A percentile compares a stretch with the other conserved stretches of the same genome.
phyloP scores from a whole-genome alignment of 2,888 invertebrate species.

The Pharmacophagus antenor region DNA sequence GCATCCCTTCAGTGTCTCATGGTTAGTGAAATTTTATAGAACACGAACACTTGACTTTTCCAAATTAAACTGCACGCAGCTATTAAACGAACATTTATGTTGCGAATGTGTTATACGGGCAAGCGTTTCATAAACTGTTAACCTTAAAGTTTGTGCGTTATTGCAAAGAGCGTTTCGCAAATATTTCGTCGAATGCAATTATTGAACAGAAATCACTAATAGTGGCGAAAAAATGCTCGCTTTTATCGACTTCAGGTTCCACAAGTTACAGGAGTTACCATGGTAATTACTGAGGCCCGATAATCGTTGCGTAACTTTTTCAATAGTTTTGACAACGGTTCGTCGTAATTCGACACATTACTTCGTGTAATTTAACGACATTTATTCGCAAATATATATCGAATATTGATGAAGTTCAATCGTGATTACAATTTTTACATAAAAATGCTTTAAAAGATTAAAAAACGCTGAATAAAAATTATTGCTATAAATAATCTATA shows the following conservation, averaged over 20 bases:
- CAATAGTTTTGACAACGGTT: background rate
- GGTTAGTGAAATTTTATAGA: slow-evolving; percentile 20
- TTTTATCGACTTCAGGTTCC: no score
- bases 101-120: slow-evolving; percentile 30
- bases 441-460: no score
- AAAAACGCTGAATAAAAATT: no score
- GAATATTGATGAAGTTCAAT: no score
- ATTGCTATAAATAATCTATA: no score
- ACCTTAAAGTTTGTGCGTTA: slow-evolving; percentile 12
- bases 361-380: background rate
- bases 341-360: background rate
- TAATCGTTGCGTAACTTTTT: slow-evolving; percentile 13
- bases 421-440: no score
- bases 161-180: slow-evolving; percentile 23
- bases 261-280: slow-evolving; percentile 41
- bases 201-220: slow-evolving; percentile 31
- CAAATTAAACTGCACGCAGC: slow-evolving; percentile 43
- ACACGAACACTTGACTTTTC: slow-evolving; percentile 49
- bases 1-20: slow-evolving; percentile 7
- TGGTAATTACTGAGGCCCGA: slow-evolving; percentile 34
- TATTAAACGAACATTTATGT: slow-evolving; percentile 37
- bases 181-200: slow-evolving; percentile 29
- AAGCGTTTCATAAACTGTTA: slow-evolving; percentile 37
- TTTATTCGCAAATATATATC: background rate
- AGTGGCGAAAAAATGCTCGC: slow-evolving; percentile 47